Conservation (phyloP, 2,797 vertebrate species). For the Halcyon chelicuti region DNA sequence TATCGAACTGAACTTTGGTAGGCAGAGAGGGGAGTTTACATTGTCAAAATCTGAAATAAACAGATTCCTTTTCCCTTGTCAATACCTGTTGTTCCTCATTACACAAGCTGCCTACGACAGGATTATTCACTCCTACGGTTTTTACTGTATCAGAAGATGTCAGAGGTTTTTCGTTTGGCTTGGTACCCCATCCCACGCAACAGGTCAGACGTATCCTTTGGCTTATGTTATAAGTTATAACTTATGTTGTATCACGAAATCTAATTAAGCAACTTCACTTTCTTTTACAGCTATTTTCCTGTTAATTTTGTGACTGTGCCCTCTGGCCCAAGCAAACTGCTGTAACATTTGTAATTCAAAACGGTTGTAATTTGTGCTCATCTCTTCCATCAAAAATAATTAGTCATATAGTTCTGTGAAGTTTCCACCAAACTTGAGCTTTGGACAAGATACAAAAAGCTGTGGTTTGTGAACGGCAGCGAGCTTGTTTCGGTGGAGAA, state of each 20-base stretch:
- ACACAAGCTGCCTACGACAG: neutral
- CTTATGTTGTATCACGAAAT: slow-evolving; percentile 7
- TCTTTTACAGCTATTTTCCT: slow-evolving; percentile 31
- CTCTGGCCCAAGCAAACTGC: slow-evolving; percentile 51
- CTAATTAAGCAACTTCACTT: slow-evolving; percentile 46
- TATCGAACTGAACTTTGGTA: neutral
- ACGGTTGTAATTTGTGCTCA: neutral
- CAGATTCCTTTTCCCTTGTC: neutral
- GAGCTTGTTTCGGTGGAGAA: neutral
- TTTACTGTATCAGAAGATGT: slow-evolving; percentile 23
- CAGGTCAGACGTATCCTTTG: slow-evolving; percentile 8
- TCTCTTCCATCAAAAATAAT: slow-evolving; percentile 43
- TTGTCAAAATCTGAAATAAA: neutral
- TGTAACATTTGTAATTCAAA: slow-evolving; percentile 45
- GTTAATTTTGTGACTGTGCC: slow-evolving; percentile 35
- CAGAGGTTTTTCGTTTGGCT: slow-evolving; percentile 13
- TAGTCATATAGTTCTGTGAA: slow-evolving; percentile 11
- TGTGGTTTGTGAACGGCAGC: neutral
- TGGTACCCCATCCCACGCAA: slow-evolving; percentile 39
- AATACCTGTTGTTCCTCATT: neutral
- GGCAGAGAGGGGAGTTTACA: neutral
- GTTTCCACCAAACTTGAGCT: neutral
- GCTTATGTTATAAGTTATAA: neutral
- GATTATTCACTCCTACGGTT: slow-evolving; percentile 27
- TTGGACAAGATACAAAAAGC: neutral